Percentiles rank a stretch among this genome's conserved stretches.
These are phyloP conservation scores for Phyllopteryx taeniolatus DNA, from an alignment of 2,113 vertebrate genomes.

Conservation along the genomic window DNA sequence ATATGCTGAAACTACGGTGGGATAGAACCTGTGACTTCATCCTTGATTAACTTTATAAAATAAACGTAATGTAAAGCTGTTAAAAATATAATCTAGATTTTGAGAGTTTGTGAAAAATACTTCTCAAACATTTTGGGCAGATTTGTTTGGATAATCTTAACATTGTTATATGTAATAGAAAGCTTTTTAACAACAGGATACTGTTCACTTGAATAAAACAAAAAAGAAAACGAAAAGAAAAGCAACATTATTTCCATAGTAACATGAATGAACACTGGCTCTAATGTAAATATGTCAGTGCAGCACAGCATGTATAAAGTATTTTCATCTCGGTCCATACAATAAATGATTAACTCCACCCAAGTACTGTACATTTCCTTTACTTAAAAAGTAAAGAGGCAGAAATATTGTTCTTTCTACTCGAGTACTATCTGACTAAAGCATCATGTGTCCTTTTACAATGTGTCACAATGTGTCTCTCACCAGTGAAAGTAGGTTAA, in stretches of 20 bases:
- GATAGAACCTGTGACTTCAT: too few relatives aligned
- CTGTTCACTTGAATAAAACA: too few relatives aligned
- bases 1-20: too few relatives aligned
- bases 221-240: too few relatives aligned
- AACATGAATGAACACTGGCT: neutral
- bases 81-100: too few relatives aligned
- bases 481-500: constrained; percentile 14
- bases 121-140: too few relatives aligned
- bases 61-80: too few relatives aligned
- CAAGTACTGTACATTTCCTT: neutral
- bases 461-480: neutral
- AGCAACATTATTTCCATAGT: neutral
- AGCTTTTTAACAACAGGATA: too few relatives aligned
- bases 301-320: neutral
- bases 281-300: neutral
- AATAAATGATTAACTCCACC: neutral
- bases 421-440: neutral
- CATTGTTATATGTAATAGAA: too few relatives aligned
- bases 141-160: too few relatives aligned
- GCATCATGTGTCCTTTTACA: neutral
- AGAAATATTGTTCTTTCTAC: neutral
- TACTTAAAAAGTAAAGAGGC: neutral
- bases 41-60: too few relatives aligned
- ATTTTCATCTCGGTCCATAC: neutral
- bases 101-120: too few relatives aligned